phyloP scores from a whole-genome alignment of 2,888 invertebrate species.

The Chloroclystis v-ata region DNA sequence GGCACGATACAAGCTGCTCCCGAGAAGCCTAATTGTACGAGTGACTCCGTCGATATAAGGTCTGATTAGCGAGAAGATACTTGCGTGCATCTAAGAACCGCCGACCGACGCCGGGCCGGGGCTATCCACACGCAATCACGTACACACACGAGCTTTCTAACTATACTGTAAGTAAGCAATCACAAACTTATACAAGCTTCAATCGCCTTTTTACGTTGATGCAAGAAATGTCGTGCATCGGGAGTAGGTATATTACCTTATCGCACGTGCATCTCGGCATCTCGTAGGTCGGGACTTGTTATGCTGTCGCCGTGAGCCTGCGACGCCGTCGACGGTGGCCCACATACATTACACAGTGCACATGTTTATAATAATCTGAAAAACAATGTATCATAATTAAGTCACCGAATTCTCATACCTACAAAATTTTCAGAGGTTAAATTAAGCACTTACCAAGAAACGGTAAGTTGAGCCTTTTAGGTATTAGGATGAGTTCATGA shows the following conservation, averaged over 20 bases:
- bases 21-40: slow-evolving; percentile 63
- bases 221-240: slow-evolving; percentile 43
- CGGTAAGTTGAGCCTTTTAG: slow-evolving; percentile 27
- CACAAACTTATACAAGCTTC: slow-evolving; percentile 18
- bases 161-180: slow-evolving; percentile 22
- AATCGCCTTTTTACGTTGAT: slow-evolving; percentile 25
- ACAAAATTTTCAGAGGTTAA: background rate
- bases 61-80: slow-evolving; percentile 65
- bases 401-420: too few relatives aligned
- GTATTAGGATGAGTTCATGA: slow-evolving; percentile 32
- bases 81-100: slow-evolving; percentile 60
- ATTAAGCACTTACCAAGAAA: slow-evolving; percentile 1
- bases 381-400: too few relatives aligned
- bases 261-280: slow-evolving; percentile 65
- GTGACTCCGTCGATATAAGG: slow-evolving; percentile 57
- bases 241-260: slow-evolving; percentile 40
- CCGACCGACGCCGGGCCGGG: slow-evolving; percentile 43
- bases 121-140: slow-evolving; percentile 54
- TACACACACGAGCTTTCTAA: slow-evolving; percentile 43
- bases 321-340: slow-evolving; percentile 54
- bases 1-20: slow-evolving; percentile 41
- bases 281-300: slow-evolving; percentile 44
- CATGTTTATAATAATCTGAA: slow-evolving; percentile 40
- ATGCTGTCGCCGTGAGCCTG: slow-evolving; percentile 55
- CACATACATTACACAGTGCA: slow-evolving; percentile 44